These are phyloP conservation scores for Pygathrix nemaeus DNA, from an alignment of 2,113 vertebrate genomes.

Conservation along the genomic window DNA sequence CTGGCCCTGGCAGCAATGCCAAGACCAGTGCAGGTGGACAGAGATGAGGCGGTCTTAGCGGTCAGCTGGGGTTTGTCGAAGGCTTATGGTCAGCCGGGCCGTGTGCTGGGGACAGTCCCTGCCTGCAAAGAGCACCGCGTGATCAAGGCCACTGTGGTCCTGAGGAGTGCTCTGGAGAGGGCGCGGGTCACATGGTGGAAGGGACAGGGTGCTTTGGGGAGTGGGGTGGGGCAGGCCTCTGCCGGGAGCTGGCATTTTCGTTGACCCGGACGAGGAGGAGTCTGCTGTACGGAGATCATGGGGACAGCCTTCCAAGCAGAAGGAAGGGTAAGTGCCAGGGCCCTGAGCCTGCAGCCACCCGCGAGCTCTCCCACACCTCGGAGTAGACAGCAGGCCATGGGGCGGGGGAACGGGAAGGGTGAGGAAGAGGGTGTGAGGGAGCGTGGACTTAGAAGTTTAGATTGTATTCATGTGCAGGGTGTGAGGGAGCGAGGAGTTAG, in stretches of 20 bases:
- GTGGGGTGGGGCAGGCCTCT: background rate
- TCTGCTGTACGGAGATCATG: accelerated
- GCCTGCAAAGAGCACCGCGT: background rate
- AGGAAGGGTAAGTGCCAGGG: background rate
- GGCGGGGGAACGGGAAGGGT: accelerated
- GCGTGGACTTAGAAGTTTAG: accelerated
- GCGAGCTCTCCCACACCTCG: too few relatives aligned
- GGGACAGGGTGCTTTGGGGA: accelerated
- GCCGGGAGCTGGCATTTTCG: background rate
- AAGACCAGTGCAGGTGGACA: accelerated
- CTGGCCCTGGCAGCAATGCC: accelerated
- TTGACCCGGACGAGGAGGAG: background rate
- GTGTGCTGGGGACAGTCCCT: background rate
- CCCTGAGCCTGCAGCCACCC: background rate
- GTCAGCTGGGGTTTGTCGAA: background rate
- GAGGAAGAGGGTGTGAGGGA: background rate
- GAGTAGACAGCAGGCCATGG: accelerated
- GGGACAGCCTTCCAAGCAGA: background rate
- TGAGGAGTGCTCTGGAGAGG: background rate
- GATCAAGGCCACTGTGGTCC: too few relatives aligned
- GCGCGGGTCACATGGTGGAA: accelerated
- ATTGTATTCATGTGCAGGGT: accelerated
- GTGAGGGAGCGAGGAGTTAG: too few relatives aligned
- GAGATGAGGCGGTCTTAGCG: accelerated
- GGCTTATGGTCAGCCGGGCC: background rate